Percentiles rank a stretch among this genome's conserved stretches.
These are phyloP conservation scores for Ctenomys sociabilis DNA, from an alignment of 2,113 vertebrate species.

Conservation along the genomic window DNA sequence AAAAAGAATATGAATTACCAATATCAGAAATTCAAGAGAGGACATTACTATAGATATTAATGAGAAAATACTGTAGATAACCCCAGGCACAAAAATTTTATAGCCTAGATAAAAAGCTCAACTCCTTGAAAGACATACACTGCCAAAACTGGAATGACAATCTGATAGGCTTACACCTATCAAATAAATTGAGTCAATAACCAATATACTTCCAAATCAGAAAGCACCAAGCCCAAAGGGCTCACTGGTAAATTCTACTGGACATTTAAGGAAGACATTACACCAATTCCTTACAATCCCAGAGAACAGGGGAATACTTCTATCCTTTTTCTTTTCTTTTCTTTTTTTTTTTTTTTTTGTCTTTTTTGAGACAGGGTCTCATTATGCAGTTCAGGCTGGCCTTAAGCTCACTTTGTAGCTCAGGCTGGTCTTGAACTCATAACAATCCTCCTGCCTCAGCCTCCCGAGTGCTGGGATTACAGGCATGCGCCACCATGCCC, in stretches of 20 bases:
- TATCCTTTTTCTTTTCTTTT: neutral
- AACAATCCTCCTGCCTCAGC: too few relatives aligned
- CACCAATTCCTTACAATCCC: neutral
- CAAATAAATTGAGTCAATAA: neutral
- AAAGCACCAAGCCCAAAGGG: neutral
- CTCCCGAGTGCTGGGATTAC: too few relatives aligned
- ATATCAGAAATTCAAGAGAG: neutral
- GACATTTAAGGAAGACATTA: neutral
- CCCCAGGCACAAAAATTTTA: neutral
- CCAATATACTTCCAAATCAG: neutral
- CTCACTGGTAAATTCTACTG: neutral
- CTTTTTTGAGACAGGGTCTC: too few relatives aligned
- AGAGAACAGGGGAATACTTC: neutral
- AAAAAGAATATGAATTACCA: neutral
- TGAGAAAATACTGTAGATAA: neutral
- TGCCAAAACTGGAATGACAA: neutral
- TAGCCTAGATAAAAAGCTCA: neutral
- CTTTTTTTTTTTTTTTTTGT: too few relatives aligned
- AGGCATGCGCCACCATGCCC: too few relatives aligned
- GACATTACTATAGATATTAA: neutral
- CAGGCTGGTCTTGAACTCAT: too few relatives aligned
- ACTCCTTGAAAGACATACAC: neutral
- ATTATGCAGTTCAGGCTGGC: too few relatives aligned
- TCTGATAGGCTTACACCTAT: neutral
- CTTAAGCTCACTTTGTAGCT: too few relatives aligned